These are phyloP conservation scores for Notiomystis cincta DNA, from an alignment of 2,113 vertebrate species.

Conservation along the genomic window DNA sequence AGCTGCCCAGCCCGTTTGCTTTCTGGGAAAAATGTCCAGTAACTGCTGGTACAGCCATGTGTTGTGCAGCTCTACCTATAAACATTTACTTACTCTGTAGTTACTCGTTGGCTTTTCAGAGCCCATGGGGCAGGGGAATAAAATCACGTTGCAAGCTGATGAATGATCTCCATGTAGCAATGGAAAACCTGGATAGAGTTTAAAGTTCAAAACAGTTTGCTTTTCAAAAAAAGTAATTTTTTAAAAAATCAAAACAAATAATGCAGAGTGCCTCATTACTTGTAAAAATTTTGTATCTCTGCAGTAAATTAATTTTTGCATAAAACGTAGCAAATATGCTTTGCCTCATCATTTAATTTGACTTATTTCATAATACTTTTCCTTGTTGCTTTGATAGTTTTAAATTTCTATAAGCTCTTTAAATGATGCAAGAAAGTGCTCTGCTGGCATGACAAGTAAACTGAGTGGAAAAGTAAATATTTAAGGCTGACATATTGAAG, in stretches of 20 bases:
- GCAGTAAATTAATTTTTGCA: not conserved
- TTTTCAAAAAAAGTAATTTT: not conserved
- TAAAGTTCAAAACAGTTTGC: not conserved
- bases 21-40: conserved; percentile 11
- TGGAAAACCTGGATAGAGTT: not conserved
- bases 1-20: not conserved
- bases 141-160: not conserved
- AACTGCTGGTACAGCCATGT: not conserved
- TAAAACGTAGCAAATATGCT: not conserved
- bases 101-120: not conserved
- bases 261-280: not conserved
- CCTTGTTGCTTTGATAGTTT: not conserved
- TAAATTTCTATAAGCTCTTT: conserved; percentile 2
- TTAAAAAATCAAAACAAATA: not conserved
- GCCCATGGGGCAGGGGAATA: not conserved
- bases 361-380: not conserved
- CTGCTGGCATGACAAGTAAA: conserved; percentile 18
- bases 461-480: conserved; percentile 53
- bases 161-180: not conserved
- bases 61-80: not conserved
- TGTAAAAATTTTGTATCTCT: not conserved
- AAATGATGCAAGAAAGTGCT: not conserved
- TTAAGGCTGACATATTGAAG: conserved; percentile 37
- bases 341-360: not conserved
- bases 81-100: not conserved